Evolutionary conservation across 2,113 vertebrate genomes (phyloP), one percentile per base, ranked within the genome.

Genomic region (Enhydra lutris): DNA sequence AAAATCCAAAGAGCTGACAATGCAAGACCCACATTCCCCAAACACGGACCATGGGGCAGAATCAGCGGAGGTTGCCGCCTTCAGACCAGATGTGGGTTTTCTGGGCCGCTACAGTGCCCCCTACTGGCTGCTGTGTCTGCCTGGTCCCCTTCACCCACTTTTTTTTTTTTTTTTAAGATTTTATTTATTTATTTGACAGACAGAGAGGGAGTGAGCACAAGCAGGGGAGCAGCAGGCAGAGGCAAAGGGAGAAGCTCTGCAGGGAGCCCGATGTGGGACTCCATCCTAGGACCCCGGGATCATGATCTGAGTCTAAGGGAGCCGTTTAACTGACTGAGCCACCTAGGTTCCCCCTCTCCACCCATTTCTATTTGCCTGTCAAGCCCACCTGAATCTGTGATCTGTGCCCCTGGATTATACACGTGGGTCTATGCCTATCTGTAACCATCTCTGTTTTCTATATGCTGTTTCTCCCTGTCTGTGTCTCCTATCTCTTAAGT

Each of bases 391-490:
- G 42, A 59, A 23, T 39, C 24, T 52, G 36, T 1, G 10, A 23
- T 39, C 24, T 52, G 36, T 1, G 10, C 10, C 26, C 24, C 34
- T 3, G 10, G 10, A 15, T 67, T 36, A 57, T 24, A 14, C 1
- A 69, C 1, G 13, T 6, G 11, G 12, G 3, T 1, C 34, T 2
- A 4, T 34, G 42, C 7, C 12, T 14, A 39, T 89, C 13, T 81
- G 13, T 21, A 47, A 8, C 24, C n/a, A 4, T 90, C 6, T 89
- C 31, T 57, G 23, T 73, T 4, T 21, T 45, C 39, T 14, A 13
- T 9, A 15, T 1, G 10, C 15, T 17, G 29, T 10, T 6, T 23
- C 59, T 18, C 15, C 17, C 31, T 65, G 0, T 24, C n/a, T 34
- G 3, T 20, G 7, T 3, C 63, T 29, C 3, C 2, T 26, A 42